phyloP scores from a whole-genome alignment of 2,888 invertebrate species.

The Scaptomyza tumidula region DNA sequence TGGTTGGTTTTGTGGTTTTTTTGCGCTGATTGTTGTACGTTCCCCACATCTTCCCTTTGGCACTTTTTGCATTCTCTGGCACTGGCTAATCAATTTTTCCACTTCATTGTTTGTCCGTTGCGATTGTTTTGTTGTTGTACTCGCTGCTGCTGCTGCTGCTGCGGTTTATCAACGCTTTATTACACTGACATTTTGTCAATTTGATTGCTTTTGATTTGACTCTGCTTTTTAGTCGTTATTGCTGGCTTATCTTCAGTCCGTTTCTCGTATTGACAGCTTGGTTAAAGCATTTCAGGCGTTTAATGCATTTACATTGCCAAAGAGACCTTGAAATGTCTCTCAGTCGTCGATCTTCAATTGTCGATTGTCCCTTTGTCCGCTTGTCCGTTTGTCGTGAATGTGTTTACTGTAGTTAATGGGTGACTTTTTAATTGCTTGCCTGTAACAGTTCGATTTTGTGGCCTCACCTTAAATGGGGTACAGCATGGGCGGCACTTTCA shows the following conservation, averaged over 20 bases:
- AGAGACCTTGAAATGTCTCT: slow-evolving; percentile 69
- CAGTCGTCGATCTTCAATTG: slow-evolving; percentile 17
- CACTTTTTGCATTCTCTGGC: slow-evolving; percentile 6
- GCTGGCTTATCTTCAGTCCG: slow-evolving; percentile 14
- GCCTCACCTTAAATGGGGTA: slow-evolving; percentile 51
- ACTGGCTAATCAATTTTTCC: slow-evolving; percentile 66
- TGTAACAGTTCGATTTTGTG: slow-evolving; percentile 47
- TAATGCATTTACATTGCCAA: slow-evolving; percentile 53
- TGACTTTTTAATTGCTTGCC: slow-evolving; percentile 60
- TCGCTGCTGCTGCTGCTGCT: slow-evolving; percentile 33
- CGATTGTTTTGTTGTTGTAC: slow-evolving; percentile 3
- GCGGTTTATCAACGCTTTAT: slow-evolving; percentile 83
- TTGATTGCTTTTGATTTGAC: slow-evolving; percentile 82
- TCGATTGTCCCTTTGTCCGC: neutral
- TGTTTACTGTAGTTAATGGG: slow-evolving; percentile 63
- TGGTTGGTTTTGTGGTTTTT: slow-evolving; percentile 56
- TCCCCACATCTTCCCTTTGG: neutral
- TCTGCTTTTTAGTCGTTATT: slow-evolving; percentile 28
- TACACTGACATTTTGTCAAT: slow-evolving; percentile 83
- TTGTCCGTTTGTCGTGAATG: slow-evolving; percentile 19
- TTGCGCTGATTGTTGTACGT: slow-evolving; percentile 38
- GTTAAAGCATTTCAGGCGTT: slow-evolving; percentile 46
- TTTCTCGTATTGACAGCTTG: slow-evolving; percentile 41
- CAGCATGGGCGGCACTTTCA: slow-evolving; percentile 50
- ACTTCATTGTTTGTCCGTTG: slow-evolving; percentile 50